These are phyloP conservation scores for Brachymystax lenok DNA, from an alignment of 2,797 vertebrate species.

Conservation along the genomic window DNA sequence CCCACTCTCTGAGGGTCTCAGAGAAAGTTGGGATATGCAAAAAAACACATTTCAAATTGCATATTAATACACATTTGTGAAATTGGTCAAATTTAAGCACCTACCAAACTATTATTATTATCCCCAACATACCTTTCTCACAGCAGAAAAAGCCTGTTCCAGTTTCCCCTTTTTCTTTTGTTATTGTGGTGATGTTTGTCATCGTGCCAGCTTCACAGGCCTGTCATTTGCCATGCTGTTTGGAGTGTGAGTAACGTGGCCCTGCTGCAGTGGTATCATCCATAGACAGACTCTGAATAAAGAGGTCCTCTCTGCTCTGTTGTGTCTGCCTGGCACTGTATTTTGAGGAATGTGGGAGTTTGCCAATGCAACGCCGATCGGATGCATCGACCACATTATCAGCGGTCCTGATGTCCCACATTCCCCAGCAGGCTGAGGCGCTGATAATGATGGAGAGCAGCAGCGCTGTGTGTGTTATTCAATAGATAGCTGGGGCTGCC, in stretches of 20 bases:
- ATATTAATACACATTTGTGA: neutral
- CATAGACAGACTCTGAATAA: constrained; percentile 50
- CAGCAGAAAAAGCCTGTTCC: constrained; percentile 47
- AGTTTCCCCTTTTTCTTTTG: constrained; percentile 56
- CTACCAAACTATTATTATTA: neutral
- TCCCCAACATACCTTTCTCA: constrained; percentile 33
- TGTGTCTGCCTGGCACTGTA: constrained; percentile 39
- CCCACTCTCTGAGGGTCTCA: too few species aligned
- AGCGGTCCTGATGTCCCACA: constrained; percentile 32
- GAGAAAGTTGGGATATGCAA: too few species aligned
- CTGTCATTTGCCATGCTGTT: constrained; percentile 64
- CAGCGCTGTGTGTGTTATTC: constrained; percentile 49
- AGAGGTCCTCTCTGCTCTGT: constrained; percentile 3
- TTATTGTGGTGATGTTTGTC: constrained; percentile 48
- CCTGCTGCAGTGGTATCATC: constrained; percentile 52
- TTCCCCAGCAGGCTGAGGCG: constrained; percentile 42
- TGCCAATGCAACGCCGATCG: constrained; percentile 43
- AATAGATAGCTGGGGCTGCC: constrained; percentile 12
- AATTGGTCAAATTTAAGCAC: neutral
- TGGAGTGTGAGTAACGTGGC: constrained; percentile 57
- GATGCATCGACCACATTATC: constrained; percentile 54
- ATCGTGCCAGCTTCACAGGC: constrained; percentile 48
- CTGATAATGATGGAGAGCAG: constrained; percentile 29
- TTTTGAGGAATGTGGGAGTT: constrained; percentile 47
- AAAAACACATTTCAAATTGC: constrained; percentile 10